Evolutionary conservation across 2,888 invertebrate genomes (phyloP), one percentile per base, ranked within the genome.

Genomic region (Autographa gamma): DNA sequence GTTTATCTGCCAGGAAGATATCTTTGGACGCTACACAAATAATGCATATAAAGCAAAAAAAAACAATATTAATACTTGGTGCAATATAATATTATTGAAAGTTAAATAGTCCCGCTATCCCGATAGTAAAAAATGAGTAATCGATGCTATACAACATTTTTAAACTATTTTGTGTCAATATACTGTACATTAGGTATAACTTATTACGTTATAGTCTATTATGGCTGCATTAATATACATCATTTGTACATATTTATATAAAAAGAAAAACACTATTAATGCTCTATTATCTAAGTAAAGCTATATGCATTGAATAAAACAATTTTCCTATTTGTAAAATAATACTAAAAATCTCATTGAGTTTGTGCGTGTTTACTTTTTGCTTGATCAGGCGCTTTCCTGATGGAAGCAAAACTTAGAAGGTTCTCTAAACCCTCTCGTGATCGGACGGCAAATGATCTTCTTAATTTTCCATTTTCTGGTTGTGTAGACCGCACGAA

Each of bases 351-450:
- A 69, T 68, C 52, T 69, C 59, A 81, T 85, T 85, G 80, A 80
- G 86, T 86, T 79, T 89, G 79, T 63, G 83, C 85, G 80, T 90
- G 91, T 87, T 92, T 93, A 72, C 85, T 76, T 85, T 91, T 94
- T 14, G 78, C 85, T 66, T 89, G 91, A 52, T 92, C 91, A 66
- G 89, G 88, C 52, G 86, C 89, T 83, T 93, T 95, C 80, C 90
- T 90, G 67, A 90, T 85, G 14, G 93, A 89, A 52, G 78, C 77
- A 59, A 94, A 92, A 85, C 90, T 92, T 25, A 95, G 87, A 48
- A 95, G 90, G 81, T 93, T 94, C 80, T 95, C 95, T 67, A 95
- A 87, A 18, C 95, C 95, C 83, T 95, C 95, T 31, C 95, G 89
- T 61, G 95, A 95, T 31, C 95, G 87, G 14, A 95, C 95, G 11